Conservation (phyloP, 2,113 vertebrate species). For the Meleagris gallopavo region DNA sequence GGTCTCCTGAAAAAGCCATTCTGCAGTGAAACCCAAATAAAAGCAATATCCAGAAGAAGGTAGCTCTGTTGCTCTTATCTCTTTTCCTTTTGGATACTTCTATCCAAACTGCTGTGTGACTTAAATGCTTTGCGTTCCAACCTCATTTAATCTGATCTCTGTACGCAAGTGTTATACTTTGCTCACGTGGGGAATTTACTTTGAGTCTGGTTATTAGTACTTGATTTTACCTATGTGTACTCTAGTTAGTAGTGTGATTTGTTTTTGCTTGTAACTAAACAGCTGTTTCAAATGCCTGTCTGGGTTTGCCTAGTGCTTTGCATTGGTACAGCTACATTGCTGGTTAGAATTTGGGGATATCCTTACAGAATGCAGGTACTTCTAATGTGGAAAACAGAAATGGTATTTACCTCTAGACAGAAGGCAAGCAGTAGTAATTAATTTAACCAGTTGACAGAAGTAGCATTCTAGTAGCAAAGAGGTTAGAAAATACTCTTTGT, state of each 20-base stretch:
- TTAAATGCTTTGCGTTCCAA: background rate
- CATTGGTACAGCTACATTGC: background rate
- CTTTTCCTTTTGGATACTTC: background rate
- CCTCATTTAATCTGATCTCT: background rate
- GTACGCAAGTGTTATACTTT: background rate
- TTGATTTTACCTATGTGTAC: background rate
- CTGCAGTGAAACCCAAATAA: background rate
- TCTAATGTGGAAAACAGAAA: background rate
- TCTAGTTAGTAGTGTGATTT: background rate
- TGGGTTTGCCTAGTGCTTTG: background rate
- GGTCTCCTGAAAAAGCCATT: background rate
- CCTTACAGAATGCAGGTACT: background rate
- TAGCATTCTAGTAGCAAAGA: background rate
- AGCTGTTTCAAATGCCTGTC: background rate
- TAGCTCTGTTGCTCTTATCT: background rate
- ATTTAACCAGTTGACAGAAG: background rate
- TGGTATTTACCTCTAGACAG: background rate
- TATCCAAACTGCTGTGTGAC: fast-evolving
- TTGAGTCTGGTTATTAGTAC: background rate
- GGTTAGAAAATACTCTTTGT: background rate
- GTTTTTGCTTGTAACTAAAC: background rate
- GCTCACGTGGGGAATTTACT: background rate
- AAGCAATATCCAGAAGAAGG: background rate
- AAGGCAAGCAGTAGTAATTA: background rate
- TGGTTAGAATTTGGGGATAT: background rate